phyloP scores from a whole-genome alignment of 2,797 vertebrate species.

The Fistularia commersonii region DNA sequence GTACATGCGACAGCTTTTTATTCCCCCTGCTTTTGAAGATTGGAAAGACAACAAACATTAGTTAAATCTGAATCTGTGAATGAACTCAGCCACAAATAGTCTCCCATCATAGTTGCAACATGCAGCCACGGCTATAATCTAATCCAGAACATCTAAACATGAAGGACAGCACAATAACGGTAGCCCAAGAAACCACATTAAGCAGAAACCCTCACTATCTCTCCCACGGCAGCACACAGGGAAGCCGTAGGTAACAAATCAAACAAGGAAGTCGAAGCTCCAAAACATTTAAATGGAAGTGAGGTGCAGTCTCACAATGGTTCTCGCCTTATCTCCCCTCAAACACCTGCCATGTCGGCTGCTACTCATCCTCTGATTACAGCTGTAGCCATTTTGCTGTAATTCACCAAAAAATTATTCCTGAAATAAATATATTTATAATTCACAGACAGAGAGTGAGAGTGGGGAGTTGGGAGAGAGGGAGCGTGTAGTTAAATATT shows the following conservation, averaged over 20 bases:
- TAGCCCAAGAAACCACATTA: constrained; percentile 47
- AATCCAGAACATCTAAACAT: constrained; percentile 51
- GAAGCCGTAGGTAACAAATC: constrained; percentile 74
- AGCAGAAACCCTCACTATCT: constrained; percentile 61
- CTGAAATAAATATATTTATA: constrained; percentile 72
- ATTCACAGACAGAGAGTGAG: constrained; percentile 35
- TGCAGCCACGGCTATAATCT: constrained; percentile 41
- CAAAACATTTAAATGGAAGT: constrained; percentile 75
- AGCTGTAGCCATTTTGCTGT: constrained; percentile 71
- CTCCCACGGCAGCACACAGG: constrained; percentile 52
- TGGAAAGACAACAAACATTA: constrained; percentile 14
- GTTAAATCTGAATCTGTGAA: constrained; percentile 26
- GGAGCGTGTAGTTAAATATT: constrained; percentile 60
- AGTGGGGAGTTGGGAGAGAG: constrained; percentile 7
- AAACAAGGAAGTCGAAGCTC: constrained; percentile 70
- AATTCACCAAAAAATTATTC: constrained; percentile 72
- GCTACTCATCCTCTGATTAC: constrained; percentile 79
- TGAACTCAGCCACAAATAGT: constrained; percentile 33
- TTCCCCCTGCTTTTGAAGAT: constrained; percentile 26
- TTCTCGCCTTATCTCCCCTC: constrained; percentile 71
- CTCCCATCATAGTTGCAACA: constrained; percentile 22
- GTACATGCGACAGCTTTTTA: constrained; percentile 7
- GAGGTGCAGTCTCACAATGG: constrained; percentile 67
- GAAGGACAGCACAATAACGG: constrained; percentile 49
- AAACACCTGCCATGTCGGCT: constrained; percentile 79